These are phyloP conservation scores for Penaeus indicus DNA, from an alignment of 1,140 invertebrate species.

Conservation along the genomic window DNA sequence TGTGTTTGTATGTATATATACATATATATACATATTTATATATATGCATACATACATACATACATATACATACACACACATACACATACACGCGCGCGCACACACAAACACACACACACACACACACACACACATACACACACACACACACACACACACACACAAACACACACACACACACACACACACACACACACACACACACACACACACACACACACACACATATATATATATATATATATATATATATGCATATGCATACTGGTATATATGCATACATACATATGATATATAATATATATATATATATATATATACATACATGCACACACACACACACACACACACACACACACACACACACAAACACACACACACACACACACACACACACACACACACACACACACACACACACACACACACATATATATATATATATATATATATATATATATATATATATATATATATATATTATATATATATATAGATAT, in stretches of 20 bases:
- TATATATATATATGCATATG: conserved; percentile 2
- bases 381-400: neutral
- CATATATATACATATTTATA: conserved; percentile 7
- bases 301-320: neutral
- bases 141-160: neutral
- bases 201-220: neutral
- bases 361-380: neutral
- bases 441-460: neutral
- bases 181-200: neutral
- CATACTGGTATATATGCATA: neutral
- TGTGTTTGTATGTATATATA: conserved; percentile 20
- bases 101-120: too few relatives aligned
- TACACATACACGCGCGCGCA: too few relatives aligned
- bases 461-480: too few relatives aligned
- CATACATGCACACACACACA: neutral
- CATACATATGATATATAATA: neutral
- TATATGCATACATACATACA: neutral
- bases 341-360: neutral
- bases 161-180: neutral
- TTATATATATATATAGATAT: too few relatives aligned
- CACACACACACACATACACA: too few relatives aligned
- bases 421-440: conserved; percentile 1
- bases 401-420: neutral
- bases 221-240: neutral
- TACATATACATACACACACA: neutral